These are phyloP conservation scores for Phyllostomus discolor DNA, from an alignment of 2,113 vertebrate genomes.

Conservation along the genomic window DNA sequence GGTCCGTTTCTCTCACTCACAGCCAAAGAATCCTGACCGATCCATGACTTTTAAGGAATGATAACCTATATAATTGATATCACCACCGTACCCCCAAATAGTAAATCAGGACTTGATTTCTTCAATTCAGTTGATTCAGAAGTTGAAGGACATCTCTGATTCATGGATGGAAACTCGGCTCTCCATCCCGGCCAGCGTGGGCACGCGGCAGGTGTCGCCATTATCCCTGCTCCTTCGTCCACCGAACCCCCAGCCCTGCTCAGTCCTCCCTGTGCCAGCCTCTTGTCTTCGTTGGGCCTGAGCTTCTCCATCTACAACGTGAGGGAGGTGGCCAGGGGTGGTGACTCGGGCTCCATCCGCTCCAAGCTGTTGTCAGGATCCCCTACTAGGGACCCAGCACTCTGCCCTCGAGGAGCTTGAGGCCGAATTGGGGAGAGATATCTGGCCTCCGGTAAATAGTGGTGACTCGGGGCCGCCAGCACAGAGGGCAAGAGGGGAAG, in stretches of 20 bases:
- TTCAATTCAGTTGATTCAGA: not conserved
- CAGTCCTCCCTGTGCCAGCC: not conserved
- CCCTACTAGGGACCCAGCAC: not conserved
- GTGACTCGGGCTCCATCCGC: not conserved
- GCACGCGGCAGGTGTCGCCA: accelerated
- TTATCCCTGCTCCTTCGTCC: not conserved
- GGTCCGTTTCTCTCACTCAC: not conserved
- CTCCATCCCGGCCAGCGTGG: too few species aligned
- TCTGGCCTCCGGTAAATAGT: not conserved
- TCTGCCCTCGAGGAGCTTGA: not conserved
- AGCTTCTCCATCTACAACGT: not conserved
- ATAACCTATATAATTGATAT: not conserved
- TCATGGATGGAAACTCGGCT: not conserved
- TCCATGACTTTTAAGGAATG: not conserved
- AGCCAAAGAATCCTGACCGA: not conserved
- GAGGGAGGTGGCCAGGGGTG: too few species aligned
- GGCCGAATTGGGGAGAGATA: not conserved
- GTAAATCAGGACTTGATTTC: not conserved
- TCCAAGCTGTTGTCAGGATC: not conserved
- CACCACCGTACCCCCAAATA: not conserved
- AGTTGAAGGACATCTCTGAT: not conserved
- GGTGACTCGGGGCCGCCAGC: not conserved
- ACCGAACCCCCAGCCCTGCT: accelerated
- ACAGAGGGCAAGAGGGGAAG: not conserved
- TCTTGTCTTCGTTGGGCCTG: not conserved